Conservation (phyloP, 2,113 vertebrate species). For the Azemiops feae region DNA sequence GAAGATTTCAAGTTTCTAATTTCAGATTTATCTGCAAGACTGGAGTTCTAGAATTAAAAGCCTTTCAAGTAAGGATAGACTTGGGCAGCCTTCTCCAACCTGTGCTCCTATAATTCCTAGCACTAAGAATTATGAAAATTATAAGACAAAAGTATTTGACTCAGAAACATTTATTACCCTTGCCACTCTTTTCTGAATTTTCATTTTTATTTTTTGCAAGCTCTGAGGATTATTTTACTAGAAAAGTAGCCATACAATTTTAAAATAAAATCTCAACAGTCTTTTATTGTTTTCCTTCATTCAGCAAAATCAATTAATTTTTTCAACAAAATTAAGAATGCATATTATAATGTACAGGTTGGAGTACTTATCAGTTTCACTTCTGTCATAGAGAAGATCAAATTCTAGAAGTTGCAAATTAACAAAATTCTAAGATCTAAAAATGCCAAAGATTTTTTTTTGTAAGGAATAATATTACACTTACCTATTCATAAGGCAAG, state of each 20-base stretch:
- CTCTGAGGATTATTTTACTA: not conserved
- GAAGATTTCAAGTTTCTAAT: not conserved
- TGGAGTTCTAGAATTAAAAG: not conserved
- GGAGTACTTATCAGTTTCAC: not conserved
- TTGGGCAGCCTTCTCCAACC: not conserved
- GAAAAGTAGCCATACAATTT: not conserved
- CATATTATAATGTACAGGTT: not conserved
- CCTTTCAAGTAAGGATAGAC: not conserved
- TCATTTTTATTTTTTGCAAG: not conserved
- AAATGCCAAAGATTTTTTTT: not conserved
- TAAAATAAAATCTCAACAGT: not conserved
- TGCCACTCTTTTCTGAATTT: not conserved
- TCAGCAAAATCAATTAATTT: not conserved
- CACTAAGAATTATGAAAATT: not conserved
- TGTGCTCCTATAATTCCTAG: not conserved
- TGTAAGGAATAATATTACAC: no score
- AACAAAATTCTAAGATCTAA: not conserved
- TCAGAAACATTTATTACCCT: not conserved
- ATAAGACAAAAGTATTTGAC: not conserved
- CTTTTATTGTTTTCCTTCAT: not conserved
- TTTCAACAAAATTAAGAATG: not conserved
- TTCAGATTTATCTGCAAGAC: not conserved
- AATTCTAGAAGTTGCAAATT: not conserved
- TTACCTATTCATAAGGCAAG: not conserved
- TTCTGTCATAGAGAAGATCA: not conserved